Conservation (phyloP, 2,797 vertebrate species). For the Sebastes dallii region DNA sequence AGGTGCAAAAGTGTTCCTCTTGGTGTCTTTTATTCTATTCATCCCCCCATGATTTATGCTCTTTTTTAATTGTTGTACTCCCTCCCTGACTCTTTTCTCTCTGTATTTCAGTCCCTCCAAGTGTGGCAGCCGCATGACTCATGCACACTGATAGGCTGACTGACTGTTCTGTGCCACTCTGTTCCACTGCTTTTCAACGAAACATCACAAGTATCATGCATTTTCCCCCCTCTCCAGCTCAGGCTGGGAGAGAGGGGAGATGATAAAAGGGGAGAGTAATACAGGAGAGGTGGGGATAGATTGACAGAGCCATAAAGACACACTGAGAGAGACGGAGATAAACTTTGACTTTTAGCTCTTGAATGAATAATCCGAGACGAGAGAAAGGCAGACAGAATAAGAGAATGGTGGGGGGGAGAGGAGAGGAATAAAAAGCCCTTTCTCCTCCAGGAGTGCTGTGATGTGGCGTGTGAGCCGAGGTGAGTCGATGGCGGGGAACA, state of each 20-base stretch:
- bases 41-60: background rate
- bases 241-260: background rate
- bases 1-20: background rate
- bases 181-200: conserved; percentile 48
- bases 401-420: background rate
- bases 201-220: conserved; percentile 54
- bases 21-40: background rate
- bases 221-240: conserved; percentile 19
- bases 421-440: background rate
- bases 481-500: conserved; percentile 3
- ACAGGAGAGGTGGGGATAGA: conserved; percentile 13
- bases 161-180: conserved; percentile 56
- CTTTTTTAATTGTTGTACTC: conserved; percentile 10
- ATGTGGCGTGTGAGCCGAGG: conserved; percentile 23
- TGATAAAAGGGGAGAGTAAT: conserved; percentile 47
- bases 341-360: conserved; percentile 60
- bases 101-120: conserved; percentile 4
- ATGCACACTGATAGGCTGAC: conserved; percentile 57
- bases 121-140: conserved; percentile 62
- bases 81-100: background rate
- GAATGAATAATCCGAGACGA: conserved; percentile 48
- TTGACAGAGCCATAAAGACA: conserved; percentile 29
- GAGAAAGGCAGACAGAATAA: conserved; percentile 34
- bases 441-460: conserved; percentile 22
- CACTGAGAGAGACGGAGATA: conserved; percentile 19